These are phyloP conservation scores for Cynopterus sphinx DNA, from an alignment of 2,797 vertebrate species.

Conservation along the genomic window DNA sequence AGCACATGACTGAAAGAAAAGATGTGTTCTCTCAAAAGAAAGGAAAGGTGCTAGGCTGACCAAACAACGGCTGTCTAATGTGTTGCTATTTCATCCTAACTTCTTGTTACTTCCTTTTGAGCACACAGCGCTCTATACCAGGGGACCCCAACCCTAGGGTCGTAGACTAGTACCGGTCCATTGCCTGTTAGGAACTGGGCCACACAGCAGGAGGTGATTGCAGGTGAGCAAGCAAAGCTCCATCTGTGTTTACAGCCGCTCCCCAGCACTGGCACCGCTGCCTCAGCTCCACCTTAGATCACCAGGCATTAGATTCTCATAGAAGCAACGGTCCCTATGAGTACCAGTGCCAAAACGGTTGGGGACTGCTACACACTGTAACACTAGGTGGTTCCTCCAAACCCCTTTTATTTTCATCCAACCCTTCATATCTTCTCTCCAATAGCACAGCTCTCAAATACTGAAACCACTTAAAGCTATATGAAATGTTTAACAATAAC, in stretches of 20 bases:
- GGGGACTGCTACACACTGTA: background rate
- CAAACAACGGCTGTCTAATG: background rate
- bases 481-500: background rate
- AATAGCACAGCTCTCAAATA: background rate
- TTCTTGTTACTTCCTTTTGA: background rate
- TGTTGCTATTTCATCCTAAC: background rate
- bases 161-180: no score
- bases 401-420: background rate
- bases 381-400: background rate
- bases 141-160: no score
- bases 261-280: no score
- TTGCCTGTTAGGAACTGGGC: no score
- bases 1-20: background rate
- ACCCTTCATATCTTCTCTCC: background rate
- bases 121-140: no score
- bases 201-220: no score
- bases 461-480: background rate
- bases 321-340: no score
- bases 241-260: no score
- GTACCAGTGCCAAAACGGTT: no score
- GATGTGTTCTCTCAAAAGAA: background rate
- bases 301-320: no score
- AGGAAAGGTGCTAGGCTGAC: background rate
- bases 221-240: no score
- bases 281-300: no score